Evolutionary conservation across 2,113 vertebrate species (phyloP).

Genomic region (Muntiacus reevesi): DNA sequence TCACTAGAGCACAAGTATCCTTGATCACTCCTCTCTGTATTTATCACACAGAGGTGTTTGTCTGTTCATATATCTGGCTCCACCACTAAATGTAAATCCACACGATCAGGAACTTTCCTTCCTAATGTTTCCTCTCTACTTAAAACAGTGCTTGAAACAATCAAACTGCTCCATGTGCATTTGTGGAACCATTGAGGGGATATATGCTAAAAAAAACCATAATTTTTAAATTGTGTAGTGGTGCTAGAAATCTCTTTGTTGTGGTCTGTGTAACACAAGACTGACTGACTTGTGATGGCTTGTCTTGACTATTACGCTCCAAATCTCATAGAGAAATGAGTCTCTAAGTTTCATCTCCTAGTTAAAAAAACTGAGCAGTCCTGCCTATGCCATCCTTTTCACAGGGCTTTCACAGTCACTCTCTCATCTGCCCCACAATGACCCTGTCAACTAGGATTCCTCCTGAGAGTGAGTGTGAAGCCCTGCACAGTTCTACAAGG

Average conservation of each 20-base stretch:
- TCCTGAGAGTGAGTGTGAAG: neutral
- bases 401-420: neutral
- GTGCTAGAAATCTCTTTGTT: neutral
- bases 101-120: neutral
- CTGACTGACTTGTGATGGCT: neutral
- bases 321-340: neutral
- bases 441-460: neutral
- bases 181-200: neutral
- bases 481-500: neutral
- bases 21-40: neutral
- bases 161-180: neutral
- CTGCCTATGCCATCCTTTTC: neutral
- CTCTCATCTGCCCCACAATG: neutral
- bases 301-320: neutral
- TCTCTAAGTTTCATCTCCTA: slow-evolving; percentile 27
- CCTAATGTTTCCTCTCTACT: neutral
- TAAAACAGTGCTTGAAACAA: neutral
- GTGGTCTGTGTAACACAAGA: neutral
- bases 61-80: neutral
- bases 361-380: slow-evolving; percentile 11
- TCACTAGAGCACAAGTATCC: neutral
- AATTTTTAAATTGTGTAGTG: neutral
- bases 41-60: neutral
- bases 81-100: neutral
- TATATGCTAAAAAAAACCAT: neutral